Conservation (phyloP, 1,140 invertebrate genomes). For the Achroia grisella region DNA sequence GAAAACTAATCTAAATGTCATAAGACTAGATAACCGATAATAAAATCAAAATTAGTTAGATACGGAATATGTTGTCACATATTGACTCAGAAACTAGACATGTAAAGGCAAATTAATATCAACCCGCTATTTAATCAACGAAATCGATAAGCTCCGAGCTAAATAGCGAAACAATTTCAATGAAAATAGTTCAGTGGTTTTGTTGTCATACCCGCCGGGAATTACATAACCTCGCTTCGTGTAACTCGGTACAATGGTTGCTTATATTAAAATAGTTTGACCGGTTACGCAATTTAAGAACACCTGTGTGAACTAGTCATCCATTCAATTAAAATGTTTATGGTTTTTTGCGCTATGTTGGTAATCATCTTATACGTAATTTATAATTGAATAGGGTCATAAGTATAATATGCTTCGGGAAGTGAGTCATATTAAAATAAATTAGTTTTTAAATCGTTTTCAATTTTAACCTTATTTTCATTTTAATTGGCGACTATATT, state of each 20-base stretch:
- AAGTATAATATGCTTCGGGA: too few relatives aligned
- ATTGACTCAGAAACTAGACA: neutral
- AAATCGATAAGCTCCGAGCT: conserved; percentile 25
- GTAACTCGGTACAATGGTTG: conserved; percentile 16
- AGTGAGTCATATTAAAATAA: too few relatives aligned
- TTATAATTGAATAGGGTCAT: neutral
- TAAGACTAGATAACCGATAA: too few relatives aligned
- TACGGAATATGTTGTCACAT: too few relatives aligned
- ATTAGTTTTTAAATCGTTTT: too few relatives aligned
- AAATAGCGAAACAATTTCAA: conserved; percentile 43
- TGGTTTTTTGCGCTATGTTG: conserved; percentile 1
- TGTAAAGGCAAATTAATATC: neutral
- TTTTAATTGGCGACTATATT: too few relatives aligned
- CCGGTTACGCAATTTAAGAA: conserved; percentile 23
- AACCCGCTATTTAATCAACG: conserved; percentile 32
- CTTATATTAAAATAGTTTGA: conserved; percentile 52
- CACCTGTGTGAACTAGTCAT: conserved; percentile 45
- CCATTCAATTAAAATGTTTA: conserved; percentile 22
- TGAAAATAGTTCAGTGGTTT: conserved; percentile 35
- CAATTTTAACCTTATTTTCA: too few relatives aligned
- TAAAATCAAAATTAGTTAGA: too few relatives aligned
- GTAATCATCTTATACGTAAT: neutral
- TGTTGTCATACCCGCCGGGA: conserved; percentile 17
- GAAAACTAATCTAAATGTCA: too few relatives aligned
- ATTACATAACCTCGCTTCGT: conserved; percentile 6